Evolutionary conservation across 2,888 invertebrate species (phyloP).

Genomic region (Tenodera sinensis): DNA sequence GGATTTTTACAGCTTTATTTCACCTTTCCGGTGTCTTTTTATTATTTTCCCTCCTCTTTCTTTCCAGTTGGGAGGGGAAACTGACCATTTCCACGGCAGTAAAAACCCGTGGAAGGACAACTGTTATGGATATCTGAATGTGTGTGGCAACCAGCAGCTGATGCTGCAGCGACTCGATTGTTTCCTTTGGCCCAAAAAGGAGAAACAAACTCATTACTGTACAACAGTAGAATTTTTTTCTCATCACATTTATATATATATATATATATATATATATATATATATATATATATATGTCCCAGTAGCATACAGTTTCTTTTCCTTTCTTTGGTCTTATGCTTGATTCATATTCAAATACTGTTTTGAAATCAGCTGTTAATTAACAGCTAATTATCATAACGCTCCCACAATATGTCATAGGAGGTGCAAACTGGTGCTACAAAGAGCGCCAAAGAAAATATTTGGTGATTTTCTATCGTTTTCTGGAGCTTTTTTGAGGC

Average conservation of each 20-base stretch:
- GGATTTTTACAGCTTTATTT: conserved; percentile 1
- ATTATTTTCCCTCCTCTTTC: conserved; percentile 1
- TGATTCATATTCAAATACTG: no score
- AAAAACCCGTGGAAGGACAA: not conserved
- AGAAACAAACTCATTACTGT: not conserved
- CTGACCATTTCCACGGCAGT: conserved; percentile 1
- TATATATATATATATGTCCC: not conserved
- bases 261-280: no score
- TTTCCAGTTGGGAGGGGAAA: conserved; percentile 1
- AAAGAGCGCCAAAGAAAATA: no score
- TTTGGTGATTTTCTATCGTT: no score
- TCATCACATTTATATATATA: not conserved
- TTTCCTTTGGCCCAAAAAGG: not conserved
- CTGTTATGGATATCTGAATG: not conserved
- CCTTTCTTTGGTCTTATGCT: no score
- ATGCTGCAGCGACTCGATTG: not conserved
- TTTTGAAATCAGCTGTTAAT: no score
- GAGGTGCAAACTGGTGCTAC: no score
- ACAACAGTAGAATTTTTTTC: not conserved
- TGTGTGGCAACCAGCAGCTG: not conserved
- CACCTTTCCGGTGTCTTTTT: conserved; percentile 2
- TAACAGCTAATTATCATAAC: no score
- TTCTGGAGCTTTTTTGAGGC: no score
- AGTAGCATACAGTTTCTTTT: not conserved
- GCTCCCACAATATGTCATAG: no score